These are phyloP conservation scores for Rhea pennata DNA, from an alignment of 2,113 vertebrate species.

Conservation along the genomic window DNA sequence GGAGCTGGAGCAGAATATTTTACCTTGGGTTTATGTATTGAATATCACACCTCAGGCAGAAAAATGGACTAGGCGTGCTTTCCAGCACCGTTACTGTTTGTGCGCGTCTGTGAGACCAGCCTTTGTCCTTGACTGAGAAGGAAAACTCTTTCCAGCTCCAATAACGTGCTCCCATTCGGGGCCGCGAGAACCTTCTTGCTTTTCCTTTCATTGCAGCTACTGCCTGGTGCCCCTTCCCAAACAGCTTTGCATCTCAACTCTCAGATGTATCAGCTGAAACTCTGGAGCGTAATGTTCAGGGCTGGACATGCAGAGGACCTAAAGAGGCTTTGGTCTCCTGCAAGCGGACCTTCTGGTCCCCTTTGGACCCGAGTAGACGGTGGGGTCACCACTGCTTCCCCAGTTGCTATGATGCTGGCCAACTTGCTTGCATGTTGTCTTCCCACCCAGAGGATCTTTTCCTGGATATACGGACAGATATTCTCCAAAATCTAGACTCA, in stretches of 20 bases:
- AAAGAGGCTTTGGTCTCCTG: neutral
- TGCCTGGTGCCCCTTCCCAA: neutral
- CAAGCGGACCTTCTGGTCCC: neutral
- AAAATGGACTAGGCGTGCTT: neutral
- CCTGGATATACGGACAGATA: accelerated
- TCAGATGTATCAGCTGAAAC: accelerated
- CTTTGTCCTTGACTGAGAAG: neutral
- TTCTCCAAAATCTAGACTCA: neutral
- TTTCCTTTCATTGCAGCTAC: neutral
- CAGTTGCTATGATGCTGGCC: neutral
- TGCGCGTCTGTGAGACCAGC: neutral
- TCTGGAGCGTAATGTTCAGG: neutral
- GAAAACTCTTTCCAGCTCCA: neutral
- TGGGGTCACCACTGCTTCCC: neutral
- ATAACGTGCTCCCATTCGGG: neutral
- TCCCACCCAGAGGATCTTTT: accelerated
- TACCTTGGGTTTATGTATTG: neutral
- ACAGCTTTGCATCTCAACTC: neutral
- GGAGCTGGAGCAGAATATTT: neutral
- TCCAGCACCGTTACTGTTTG: neutral
- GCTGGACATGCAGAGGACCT: neutral
- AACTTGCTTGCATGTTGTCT: neutral
- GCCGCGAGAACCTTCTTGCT: neutral
- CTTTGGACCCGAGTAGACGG: neutral
- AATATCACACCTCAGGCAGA: neutral